Conservation (phyloP, 2,113 vertebrate genomes). For the Zonotrichia leucophrys region DNA sequence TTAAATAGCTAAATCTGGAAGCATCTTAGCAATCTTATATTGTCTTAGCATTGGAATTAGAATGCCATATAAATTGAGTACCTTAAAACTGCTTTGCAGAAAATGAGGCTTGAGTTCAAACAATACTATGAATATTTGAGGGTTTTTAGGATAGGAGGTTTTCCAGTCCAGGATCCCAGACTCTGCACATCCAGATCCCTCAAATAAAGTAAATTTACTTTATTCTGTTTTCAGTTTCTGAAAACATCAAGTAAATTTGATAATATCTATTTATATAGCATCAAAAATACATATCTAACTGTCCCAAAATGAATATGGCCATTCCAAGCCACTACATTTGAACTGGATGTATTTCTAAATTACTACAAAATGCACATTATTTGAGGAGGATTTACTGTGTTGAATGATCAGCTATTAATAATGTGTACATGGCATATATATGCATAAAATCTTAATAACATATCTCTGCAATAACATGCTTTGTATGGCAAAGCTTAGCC, state of each 20-base stretch:
- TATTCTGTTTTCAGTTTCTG: background rate
- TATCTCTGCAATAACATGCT: accelerated
- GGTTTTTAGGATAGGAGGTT: background rate
- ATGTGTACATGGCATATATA: too few species aligned
- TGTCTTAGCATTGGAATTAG: background rate
- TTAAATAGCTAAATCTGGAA: background rate
- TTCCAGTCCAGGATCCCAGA: background rate
- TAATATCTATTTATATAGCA: background rate
- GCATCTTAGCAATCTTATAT: background rate
- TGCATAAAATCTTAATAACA: background rate
- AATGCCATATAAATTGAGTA: background rate
- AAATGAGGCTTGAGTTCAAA: background rate
- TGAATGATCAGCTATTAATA: background rate
- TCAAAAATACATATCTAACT: background rate
- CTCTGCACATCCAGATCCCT: background rate
- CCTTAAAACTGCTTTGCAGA: background rate
- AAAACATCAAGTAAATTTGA: background rate
- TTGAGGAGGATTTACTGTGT: background rate
- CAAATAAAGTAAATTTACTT: background rate
- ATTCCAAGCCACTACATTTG: background rate
- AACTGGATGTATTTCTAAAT: background rate
- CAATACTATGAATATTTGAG: background rate
- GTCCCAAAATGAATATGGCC: background rate
- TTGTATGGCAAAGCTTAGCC: background rate
- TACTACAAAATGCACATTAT: background rate